phyloP scores from a whole-genome alignment of 1,140 invertebrate genomes.

The Meloidogyne floridensis region DNA sequence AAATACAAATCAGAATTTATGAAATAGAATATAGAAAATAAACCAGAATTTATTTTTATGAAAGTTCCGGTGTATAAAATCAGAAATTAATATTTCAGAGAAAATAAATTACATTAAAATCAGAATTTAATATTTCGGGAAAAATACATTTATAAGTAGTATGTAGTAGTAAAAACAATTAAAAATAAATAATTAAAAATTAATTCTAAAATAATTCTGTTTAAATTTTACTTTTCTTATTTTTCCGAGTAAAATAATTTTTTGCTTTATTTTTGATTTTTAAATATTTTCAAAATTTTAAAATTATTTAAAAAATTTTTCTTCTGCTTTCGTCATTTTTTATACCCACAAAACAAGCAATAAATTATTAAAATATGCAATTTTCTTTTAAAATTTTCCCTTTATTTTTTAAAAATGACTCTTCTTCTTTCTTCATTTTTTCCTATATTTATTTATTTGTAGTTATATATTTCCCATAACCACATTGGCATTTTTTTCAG shows the following conservation, averaged over 20 bases:
- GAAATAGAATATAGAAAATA: no score
- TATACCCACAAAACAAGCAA: background rate
- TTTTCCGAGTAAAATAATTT: no score
- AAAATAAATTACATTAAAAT: no score
- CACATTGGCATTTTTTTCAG: background rate
- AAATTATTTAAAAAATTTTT: background rate
- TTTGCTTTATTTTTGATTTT: background rate
- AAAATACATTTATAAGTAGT: no score
- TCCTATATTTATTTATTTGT: background rate
- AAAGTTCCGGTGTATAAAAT: background rate
- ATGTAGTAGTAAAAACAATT: no score
- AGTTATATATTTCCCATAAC: background rate
- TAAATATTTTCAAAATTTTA: background rate
- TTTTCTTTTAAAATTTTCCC: background rate
- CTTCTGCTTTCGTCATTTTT: background rate
- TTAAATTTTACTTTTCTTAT: no score
- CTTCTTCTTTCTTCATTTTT: background rate
- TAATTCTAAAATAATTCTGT: no score
- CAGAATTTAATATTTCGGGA: no score
- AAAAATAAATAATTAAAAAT: no score
- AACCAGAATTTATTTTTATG: no score
- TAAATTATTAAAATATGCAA: constrained; percentile 3
- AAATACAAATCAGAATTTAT: no score
- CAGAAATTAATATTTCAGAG: no score
- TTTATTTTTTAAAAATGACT: background rate